phyloP scores from a whole-genome alignment of 1,140 invertebrate genomes.

The Octopus sinensis region DNA sequence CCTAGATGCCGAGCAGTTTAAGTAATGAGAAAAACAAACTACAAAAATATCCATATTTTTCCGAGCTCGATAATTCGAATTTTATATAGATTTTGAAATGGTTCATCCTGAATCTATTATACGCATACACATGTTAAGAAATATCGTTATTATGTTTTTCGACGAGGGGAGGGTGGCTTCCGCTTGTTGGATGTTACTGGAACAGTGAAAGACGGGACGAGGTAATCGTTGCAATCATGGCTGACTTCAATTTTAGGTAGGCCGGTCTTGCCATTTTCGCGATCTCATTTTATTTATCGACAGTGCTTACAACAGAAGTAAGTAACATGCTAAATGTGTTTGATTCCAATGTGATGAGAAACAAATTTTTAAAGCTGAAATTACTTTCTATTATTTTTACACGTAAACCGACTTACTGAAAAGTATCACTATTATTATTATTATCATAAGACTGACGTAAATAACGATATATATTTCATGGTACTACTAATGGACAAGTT shows the following conservation, averaged over 20 bases:
- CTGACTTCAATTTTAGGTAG: neutral
- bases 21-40: neutral
- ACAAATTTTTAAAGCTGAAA: too few species aligned
- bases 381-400: too few species aligned
- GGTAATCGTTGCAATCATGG: conserved; percentile 1
- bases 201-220: neutral
- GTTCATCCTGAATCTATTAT: neutral
- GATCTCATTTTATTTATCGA: too few species aligned
- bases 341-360: too few species aligned
- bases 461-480: too few species aligned
- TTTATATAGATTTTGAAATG: neutral
- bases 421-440: too few species aligned
- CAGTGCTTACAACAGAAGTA: too few species aligned
- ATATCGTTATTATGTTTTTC: neutral
- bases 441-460: too few species aligned
- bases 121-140: neutral
- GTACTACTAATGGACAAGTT: too few species aligned
- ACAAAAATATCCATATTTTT: neutral
- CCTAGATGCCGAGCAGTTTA: neutral
- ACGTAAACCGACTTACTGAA: too few species aligned
- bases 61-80: neutral
- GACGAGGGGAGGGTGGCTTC: neutral
- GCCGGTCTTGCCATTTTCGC: too few species aligned
- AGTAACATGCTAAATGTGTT: too few species aligned
- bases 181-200: neutral